A percentile compares a stretch with the other conserved stretches of the same genome.
These are phyloP conservation scores for Zeus faber DNA, from an alignment of 2,113 vertebrate genomes.

Conservation along the genomic window DNA sequence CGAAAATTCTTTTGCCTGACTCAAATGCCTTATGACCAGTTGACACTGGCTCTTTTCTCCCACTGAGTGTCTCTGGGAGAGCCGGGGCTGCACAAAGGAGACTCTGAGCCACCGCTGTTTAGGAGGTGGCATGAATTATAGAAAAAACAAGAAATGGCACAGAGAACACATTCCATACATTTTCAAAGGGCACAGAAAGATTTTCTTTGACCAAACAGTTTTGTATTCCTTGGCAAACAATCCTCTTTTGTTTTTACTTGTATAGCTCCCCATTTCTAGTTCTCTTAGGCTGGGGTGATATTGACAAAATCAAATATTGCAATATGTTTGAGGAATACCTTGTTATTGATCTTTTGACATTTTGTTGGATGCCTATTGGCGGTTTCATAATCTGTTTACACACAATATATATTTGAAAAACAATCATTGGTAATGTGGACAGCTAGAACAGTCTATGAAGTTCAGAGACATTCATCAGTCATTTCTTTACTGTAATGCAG, in stretches of 20 bases:
- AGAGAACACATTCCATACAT: slow-evolving; percentile 47
- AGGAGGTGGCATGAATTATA: slow-evolving; percentile 55
- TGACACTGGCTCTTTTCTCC: slow-evolving; percentile 68
- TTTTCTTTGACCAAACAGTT: slow-evolving; percentile 29
- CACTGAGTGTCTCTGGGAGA: slow-evolving; percentile 40
- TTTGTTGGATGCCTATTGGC: too few relatives aligned
- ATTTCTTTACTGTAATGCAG: too few relatives aligned
- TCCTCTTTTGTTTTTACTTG: neutral
- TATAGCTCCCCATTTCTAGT: too few relatives aligned
- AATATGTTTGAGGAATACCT: too few relatives aligned
- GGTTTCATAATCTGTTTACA: too few relatives aligned
- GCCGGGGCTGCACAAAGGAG: slow-evolving; percentile 46
- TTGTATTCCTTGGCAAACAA: neutral
- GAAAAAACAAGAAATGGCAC: slow-evolving; percentile 36
- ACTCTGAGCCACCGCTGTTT: slow-evolving; percentile 34
- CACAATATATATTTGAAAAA: too few relatives aligned
- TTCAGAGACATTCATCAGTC: too few relatives aligned
- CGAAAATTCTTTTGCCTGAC: slow-evolving; percentile 48
- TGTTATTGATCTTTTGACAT: too few relatives aligned
- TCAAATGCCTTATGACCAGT: slow-evolving; percentile 62
- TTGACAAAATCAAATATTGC: too few relatives aligned
- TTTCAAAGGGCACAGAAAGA: slow-evolving; percentile 20
- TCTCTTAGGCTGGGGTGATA: too few relatives aligned
- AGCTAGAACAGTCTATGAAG: too few relatives aligned
- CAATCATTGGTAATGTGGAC: too few relatives aligned